Conservation (phyloP, 2,113 vertebrate species). For the Crotophaga sulcirostris region DNA sequence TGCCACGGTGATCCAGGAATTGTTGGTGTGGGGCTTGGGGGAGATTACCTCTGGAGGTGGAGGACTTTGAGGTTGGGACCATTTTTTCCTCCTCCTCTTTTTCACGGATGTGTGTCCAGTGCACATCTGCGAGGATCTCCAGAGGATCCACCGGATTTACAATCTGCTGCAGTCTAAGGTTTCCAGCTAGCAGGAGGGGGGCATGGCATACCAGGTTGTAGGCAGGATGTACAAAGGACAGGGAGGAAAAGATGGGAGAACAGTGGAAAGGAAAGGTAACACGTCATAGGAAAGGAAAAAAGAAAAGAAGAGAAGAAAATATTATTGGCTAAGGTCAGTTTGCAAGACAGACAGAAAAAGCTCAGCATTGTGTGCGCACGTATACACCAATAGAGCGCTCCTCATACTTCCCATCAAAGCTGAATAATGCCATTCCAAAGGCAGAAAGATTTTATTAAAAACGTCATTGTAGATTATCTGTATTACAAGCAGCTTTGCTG, state of each 20-base stretch:
- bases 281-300: constrained; percentile 61
- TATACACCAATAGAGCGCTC: background rate
- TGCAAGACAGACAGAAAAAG: constrained; percentile 44
- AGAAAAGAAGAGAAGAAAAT: constrained; percentile 48
- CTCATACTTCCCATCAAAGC: background rate
- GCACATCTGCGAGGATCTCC: constrained; percentile 82
- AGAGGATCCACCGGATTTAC: constrained; percentile 84
- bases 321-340: constrained; percentile 56
- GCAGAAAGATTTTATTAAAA: background rate
- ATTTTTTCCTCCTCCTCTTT: constrained; percentile 80
- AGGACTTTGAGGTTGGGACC: constrained; percentile 76
- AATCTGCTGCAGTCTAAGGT: constrained; percentile 84
- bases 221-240: background rate
- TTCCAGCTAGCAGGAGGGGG: constrained; percentile 79
- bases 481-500: background rate
- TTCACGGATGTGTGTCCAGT: constrained; percentile 82
- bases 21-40: background rate
- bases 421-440: background rate
- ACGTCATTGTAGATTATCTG: background rate
- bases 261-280: constrained; percentile 46
- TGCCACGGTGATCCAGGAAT: background rate
- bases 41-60: constrained; percentile 90
- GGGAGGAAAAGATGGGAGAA: constrained; percentile 16
- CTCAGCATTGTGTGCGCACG: background rate
- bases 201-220: background rate